A percentile compares a stretch with the other conserved stretches of the same genome.
phyloP scores from a whole-genome alignment of 2,888 invertebrate species.

The Machimus atricapillus region DNA sequence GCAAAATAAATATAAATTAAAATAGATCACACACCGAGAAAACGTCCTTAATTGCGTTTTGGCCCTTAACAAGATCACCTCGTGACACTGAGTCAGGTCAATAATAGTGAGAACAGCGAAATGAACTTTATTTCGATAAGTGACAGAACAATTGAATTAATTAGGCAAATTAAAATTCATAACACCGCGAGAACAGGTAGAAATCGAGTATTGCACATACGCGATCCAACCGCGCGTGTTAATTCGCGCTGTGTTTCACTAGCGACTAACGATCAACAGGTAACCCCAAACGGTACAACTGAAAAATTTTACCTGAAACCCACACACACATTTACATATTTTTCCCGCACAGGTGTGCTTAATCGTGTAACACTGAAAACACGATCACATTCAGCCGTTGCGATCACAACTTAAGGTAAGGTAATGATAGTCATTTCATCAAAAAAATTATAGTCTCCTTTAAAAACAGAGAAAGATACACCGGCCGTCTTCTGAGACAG shows the following conservation, averaged over 20 bases:
- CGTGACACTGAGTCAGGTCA: conserved; percentile 28
- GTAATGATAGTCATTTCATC: not conserved
- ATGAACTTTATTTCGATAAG: not conserved
- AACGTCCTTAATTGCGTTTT: not conserved
- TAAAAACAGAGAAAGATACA: not conserved
- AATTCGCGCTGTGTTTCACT: conserved; percentile 43
- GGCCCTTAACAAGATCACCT: not conserved
- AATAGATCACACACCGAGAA: not conserved
- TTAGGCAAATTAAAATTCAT: conserved; percentile 40
- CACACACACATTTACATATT: not conserved
- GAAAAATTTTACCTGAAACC: not conserved
- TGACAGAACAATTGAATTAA: conserved; percentile 39
- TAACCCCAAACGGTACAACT: conserved; percentile 20
- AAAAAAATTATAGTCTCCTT: not conserved
- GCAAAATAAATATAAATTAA: not conserved
- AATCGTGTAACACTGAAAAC: not conserved
- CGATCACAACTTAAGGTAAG: not conserved
- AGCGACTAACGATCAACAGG: conserved; percentile 44
- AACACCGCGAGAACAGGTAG: conserved; percentile 31
- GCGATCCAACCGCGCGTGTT: conserved; percentile 41
- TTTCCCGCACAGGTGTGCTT: conserved; percentile 43
- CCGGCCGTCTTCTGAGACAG: not conserved
- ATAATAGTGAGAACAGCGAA: not conserved
- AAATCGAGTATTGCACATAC: conserved; percentile 30
- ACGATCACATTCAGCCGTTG: not conserved